Percentiles rank a stretch among this genome's conserved stretches.
phyloP scores from a whole-genome alignment of 2,797 vertebrate species.

The Rhincodon typus region DNA sequence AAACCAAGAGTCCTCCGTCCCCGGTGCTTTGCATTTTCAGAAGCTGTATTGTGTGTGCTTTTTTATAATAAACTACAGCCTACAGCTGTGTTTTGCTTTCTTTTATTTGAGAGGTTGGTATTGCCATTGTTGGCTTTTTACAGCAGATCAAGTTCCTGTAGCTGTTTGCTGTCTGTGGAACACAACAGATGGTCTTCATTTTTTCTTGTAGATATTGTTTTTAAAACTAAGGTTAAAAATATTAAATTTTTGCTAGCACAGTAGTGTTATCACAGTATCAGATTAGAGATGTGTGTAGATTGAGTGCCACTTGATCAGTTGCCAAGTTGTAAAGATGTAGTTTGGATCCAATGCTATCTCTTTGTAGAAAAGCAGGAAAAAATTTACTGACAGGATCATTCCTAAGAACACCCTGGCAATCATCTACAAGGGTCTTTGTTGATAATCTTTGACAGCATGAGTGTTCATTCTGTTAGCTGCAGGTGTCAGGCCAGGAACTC shows the following conservation, averaged over 20 bases:
- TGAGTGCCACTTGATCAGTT: not conserved
- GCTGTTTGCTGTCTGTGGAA: not conserved
- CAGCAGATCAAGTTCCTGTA: not conserved
- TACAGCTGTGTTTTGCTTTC: constrained; percentile 21
- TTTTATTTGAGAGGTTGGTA: not conserved
- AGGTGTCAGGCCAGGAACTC: not conserved
- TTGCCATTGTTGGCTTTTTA: not conserved
- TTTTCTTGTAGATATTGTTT: not conserved
- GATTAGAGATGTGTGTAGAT: not conserved
- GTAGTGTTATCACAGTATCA: not conserved
- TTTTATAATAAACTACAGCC: not conserved
- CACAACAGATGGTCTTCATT: not conserved
- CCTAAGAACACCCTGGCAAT: not conserved
- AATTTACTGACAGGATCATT: not conserved
- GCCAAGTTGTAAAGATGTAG: not conserved
- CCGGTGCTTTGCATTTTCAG: not conserved
- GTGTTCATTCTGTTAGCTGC: not conserved
- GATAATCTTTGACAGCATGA: not conserved
- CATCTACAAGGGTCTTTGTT: not conserved
- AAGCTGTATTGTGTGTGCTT: not conserved
- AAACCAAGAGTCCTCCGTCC: not conserved
- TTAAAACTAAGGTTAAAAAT: not conserved
- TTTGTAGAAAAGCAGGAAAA: not conserved
- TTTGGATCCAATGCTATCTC: not conserved
- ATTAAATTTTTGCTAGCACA: not conserved